Percentiles rank a stretch among this genome's conserved stretches.
Evolutionary conservation across 53 echinoderm and acorn worm species (phyloP).

Genomic region (Crossaster papposus): DNA sequence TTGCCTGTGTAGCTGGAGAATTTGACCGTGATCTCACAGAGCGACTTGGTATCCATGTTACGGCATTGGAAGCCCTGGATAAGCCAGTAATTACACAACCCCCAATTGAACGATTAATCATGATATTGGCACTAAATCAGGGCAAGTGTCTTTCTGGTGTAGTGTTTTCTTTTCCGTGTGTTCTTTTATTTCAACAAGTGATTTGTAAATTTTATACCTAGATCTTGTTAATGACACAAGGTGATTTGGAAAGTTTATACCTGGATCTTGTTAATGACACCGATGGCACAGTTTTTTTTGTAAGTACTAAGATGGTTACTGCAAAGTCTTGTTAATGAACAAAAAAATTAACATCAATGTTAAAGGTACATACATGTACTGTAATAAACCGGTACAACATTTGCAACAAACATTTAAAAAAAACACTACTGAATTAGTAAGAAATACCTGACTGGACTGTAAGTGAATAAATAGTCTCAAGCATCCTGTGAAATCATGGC

Average conservation of each 20-base stretch:
- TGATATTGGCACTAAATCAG: background rate
- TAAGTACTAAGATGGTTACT: background rate
- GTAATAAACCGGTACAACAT: too few relatives aligned
- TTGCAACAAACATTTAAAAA: too few relatives aligned
- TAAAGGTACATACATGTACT: too few relatives aligned
- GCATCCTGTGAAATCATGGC: too few relatives aligned
- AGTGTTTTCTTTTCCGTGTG: background rate
- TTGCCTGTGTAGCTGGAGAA: background rate
- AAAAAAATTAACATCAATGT: too few relatives aligned
- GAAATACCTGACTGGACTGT: too few relatives aligned
- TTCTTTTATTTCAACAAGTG: background rate
- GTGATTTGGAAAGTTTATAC: background rate
- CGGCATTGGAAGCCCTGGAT: background rate
- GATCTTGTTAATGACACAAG: background rate
- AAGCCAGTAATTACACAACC: slow-evolving; percentile 14
- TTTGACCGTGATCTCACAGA: background rate
- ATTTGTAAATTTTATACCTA: background rate
- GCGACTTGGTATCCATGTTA: background rate
- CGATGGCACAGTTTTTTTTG: background rate
- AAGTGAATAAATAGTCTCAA: too few relatives aligned
- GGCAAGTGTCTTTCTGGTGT: background rate
- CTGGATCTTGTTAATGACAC: background rate
- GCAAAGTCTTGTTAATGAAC: background rate
- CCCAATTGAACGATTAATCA: background rate
- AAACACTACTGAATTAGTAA: too few relatives aligned